Evolutionary conservation across 1,140 invertebrate genomes (phyloP), one percentile per base, ranked within the genome.

Genomic region (Magallana gigas): DNA sequence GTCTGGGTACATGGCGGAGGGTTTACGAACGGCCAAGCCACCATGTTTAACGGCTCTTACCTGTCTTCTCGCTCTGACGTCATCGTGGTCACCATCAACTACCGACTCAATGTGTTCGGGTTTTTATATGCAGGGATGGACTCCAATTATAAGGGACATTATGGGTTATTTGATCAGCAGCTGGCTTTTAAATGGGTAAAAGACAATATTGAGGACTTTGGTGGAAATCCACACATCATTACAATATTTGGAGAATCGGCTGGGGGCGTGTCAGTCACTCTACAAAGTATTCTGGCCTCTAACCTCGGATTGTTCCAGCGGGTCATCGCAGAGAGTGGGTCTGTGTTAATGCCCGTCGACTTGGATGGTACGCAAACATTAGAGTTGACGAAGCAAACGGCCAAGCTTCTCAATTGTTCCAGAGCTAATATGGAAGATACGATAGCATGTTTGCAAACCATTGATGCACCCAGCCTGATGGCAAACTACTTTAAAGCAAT

Each of bases 1-100:
- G 96, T 99, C 57, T 99, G 98, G 98, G 97, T 99, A 88, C 99
- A 98, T 94, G 98, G 98, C 62, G 98, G 98, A 82, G 98, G 98
- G 6, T 99, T 99, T 95, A 98, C 98, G 93, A 57, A 60, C 56
- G 98, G 98, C 36, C 97, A 97, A 12, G 97, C 97, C 29, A 98
- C 98, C 93, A 96, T 98, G 14, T 99, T 99, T 94, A 98, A 99
- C 95, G 97, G 97, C 87, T 94, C 85, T 8, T 62, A 95, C 91
- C 95, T 99, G 48, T 97, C 97, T 0, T 96, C 97, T 16, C 88
- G 88, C 56, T 90, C 89, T 60, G 97, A 98, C 91, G 96, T 99
- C 12, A 97, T 99, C 58, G 95, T 99, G 86, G 98, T 98, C 1
- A 87, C 91, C 16, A 87, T 92, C 4, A 90, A 95, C 93, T 99